These are phyloP conservation scores for Nomada hirtipes DNA, from an alignment of 2,888 invertebrate genomes.

Conservation along the genomic window DNA sequence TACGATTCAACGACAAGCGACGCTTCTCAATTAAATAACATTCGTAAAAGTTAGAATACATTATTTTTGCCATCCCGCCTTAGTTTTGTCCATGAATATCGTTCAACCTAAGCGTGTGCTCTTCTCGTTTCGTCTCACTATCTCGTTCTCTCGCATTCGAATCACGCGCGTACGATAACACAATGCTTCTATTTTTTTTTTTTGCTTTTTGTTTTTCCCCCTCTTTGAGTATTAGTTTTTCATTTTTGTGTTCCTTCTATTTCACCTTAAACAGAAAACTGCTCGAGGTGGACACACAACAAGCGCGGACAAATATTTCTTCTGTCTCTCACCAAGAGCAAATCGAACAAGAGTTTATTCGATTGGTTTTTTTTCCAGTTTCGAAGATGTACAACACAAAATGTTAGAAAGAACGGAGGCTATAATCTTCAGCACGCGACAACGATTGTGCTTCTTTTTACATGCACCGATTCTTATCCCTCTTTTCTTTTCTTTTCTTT, in stretches of 20 bases:
- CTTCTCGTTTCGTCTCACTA: background rate
- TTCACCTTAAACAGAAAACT: conserved; percentile 25
- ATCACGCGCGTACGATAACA: conserved; percentile 34
- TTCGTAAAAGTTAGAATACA: conserved; percentile 74
- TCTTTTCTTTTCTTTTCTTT: no score
- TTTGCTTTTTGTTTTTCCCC: background rate
- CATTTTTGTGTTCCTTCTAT: background rate
- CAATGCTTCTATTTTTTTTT: background rate
- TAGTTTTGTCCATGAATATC: conserved; percentile 38
- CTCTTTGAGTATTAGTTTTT: conserved; percentile 27
- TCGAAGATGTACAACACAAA: conserved; percentile 39
- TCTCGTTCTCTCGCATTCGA: conserved; percentile 9
- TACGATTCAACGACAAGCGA: conserved; percentile 64
- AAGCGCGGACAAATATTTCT: conserved; percentile 16
- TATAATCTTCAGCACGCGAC: conserved; percentile 58
- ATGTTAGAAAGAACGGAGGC: conserved; percentile 57
- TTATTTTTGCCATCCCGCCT: conserved; percentile 75
- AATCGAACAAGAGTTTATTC: conserved; percentile 35
- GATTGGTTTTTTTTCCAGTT: background rate
- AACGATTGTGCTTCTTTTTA: conserved; percentile 44
- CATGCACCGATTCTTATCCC: conserved; percentile 10
- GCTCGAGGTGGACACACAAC: conserved; percentile 35
- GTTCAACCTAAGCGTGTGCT: conserved; percentile 54
- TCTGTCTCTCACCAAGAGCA: conserved; percentile 25
- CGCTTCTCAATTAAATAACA: conserved; percentile 65